Evolutionary conservation across 2,797 vertebrate genomes (phyloP), one percentile per base, ranked within the genome.

Genomic region (Lepilemur septentrionalis): DNA sequence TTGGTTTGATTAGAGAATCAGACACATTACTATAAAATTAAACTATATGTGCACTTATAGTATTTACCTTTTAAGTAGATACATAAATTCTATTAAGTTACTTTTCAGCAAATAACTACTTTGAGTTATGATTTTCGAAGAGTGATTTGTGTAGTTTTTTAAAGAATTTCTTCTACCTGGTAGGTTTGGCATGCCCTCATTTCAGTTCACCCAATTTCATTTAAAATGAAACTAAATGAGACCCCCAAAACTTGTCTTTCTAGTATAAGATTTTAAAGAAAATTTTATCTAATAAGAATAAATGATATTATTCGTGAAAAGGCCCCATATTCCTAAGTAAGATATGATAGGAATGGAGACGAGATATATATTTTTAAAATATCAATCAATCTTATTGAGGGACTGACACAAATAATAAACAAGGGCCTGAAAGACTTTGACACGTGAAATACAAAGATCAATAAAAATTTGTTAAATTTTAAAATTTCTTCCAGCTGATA

Each of bases 391-490:
- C 7, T 17, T 95, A 59, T 46, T 89, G 82, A 92, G 94, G 28
- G 5, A 78, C 52, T 15, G 72, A 46, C 30, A 65, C 18, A 78
- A 63, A 90, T 83, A 83, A 78, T 88, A 52, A 92, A 4, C 17
- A 84, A 81, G 17, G 10, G 0, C 22, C 17, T 63, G 28, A 78
- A 81, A 85, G 52, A 32, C 23, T 91, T 89, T 75, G 55, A 76
- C 28, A 48, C 46, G 69, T 93, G 80, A 90, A 79, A 46, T 63
- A 78, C 4, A 73, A 95, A 96, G 8, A 92, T 43, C 63, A 72
- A 65, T 87, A 67, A 61, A 63, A 80, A 91, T 67, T 70, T 72
- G 15, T 84, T 89, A 67, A 59, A 91, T 94, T 95, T 97, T 76
- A 79, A 65, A 59, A 91, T 95, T 95, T 95, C 25, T 50, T 84